Evolutionary conservation across 2,797 vertebrate species (phyloP), one percentile per base, ranked within the genome.

Genomic region (Diplodus puntazzo): DNA sequence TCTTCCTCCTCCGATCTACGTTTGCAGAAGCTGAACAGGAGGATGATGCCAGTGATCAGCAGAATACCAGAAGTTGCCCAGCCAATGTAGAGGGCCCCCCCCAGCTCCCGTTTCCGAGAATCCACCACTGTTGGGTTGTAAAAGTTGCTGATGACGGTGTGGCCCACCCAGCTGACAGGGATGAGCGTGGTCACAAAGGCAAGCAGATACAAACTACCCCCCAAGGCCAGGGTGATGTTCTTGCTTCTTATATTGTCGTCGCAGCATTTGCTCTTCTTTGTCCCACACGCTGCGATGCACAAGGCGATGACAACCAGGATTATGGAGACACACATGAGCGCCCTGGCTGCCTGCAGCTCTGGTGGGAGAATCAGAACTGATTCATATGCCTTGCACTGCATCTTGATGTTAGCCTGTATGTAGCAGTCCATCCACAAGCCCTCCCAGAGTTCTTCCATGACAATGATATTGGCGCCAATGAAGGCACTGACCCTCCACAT

Each of bases 401-500:
- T 96, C 79, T 92, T 93, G 84, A 97, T 92, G 87, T 95, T 84
- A 0, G 85, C 92, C 1, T 97, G 97, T 27, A 92, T 88, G 88
- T 91, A 88, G 88, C 97, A 97, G 79, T 91, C 95, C 96, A 97
- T 97, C 97, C 97, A 98, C 76, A 98, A 88, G 9, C 97, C 97
- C 88, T 97, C 96, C 95, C 96, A 97, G 21, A 93, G 87, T 23
- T 83, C 92, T 89, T 98, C 97, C 80, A 97, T 97, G 1, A 97
- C 92, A 0, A 97, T 92, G 13, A 98, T 93, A 77, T 97, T 98
- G 79, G 89, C 94, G 45, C 92, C 96, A 2, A 97, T 97, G 85
- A 96, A 97, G 71, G 97, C 97, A 0, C 97, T 96, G 76, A 97
- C 96, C 75, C 92, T 95, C 97, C 97, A 97, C 78, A 96, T 96